phyloP scores from a whole-genome alignment of 2,113 vertebrate species.

The Etia nguti region DNA sequence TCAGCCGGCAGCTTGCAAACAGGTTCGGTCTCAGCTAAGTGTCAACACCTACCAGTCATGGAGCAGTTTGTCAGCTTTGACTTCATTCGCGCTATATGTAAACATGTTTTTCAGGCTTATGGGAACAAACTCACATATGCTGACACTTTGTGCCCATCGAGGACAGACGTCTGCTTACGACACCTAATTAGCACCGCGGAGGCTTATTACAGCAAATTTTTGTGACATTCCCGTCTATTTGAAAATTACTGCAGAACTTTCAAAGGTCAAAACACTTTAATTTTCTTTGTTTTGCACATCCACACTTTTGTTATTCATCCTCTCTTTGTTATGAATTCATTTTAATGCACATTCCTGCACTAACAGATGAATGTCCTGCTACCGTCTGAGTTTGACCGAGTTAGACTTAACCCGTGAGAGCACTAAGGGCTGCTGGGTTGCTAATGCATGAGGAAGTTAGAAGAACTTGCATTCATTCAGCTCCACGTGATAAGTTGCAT shows the following conservation, averaged over 20 bases:
- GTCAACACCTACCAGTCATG: background rate
- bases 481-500: constrained; percentile 41
- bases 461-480: background rate
- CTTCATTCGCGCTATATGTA: background rate
- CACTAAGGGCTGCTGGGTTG: background rate
- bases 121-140: background rate
- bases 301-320: background rate
- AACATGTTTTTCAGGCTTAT: constrained; percentile 16
- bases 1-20: background rate
- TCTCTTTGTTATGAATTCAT: background rate
- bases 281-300: background rate
- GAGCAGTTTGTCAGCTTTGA: background rate
- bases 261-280: background rate
- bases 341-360: constrained; percentile 1
- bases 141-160: background rate
- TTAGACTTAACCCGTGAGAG: background rate
- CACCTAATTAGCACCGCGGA: background rate
- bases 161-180: background rate
- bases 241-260: background rate
- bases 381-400: background rate
- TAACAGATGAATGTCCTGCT: background rate
- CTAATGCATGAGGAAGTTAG: constrained; percentile 37
- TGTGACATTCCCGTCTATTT: background rate
- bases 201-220: constrained; percentile 33
- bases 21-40: background rate